A percentile compares a stretch with the other conserved stretches of the same genome.
Conservation (phyloP, 2,113 vertebrate species). For the Sebastes schlegelii region DNA sequence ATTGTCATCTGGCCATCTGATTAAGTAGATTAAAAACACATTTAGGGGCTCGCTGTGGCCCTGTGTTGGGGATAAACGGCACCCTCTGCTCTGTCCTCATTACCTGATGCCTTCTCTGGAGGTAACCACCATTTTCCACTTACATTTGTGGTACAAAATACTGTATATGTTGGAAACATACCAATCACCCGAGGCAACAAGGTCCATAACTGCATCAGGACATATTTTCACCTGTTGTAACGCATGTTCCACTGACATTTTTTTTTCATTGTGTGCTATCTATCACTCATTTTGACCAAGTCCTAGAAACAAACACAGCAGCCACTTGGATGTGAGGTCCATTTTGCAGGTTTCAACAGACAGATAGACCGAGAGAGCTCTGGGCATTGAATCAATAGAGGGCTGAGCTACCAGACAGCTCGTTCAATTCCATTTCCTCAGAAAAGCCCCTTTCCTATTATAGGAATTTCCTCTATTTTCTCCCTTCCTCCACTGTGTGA, state of each 20-base stretch:
- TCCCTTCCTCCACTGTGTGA: constrained; percentile 20
- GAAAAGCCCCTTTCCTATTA: constrained; percentile 57
- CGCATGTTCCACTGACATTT: not conserved
- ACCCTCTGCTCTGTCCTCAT: constrained; percentile 24
- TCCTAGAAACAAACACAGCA: not conserved
- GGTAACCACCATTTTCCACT: not conserved
- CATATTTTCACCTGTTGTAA: constrained; percentile 7
- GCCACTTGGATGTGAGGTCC: constrained; percentile 6
- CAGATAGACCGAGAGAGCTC: constrained; percentile 24
- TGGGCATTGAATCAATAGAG: constrained; percentile 46
- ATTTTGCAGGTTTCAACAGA: constrained; percentile 45
- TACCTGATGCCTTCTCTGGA: not conserved
- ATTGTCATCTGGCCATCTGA: constrained; percentile 62
- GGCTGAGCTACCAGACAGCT: constrained; percentile 43
- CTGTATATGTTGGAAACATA: not conserved
- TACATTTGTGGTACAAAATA: not conserved
- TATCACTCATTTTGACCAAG: not conserved
- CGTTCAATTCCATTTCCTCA: constrained; percentile 71
- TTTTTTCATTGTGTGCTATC: not conserved
- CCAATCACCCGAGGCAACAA: not conserved
- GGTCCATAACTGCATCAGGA: not conserved
- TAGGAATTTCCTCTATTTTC: constrained; percentile 55
- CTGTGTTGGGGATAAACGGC: constrained; percentile 21
- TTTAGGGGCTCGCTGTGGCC: constrained; percentile 28
- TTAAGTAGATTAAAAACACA: constrained; percentile 68